A percentile compares a stretch with the other conserved stretches of the same genome.
Conservation (phyloP, 1,140 invertebrate genomes). For the Mycetomoellerius zeteki region DNA sequence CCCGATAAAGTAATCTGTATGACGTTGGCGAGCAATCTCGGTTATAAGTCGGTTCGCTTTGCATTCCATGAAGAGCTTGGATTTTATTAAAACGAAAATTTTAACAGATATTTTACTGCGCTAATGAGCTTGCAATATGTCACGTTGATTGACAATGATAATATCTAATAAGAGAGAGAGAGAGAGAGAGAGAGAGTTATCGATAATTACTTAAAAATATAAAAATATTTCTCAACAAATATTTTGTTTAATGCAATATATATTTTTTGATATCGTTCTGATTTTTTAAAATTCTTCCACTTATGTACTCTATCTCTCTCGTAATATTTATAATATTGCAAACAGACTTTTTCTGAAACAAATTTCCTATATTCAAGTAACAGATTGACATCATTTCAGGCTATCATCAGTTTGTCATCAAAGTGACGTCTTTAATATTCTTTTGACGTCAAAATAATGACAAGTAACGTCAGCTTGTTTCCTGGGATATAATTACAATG, state of each 20-base stretch:
- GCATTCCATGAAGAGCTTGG: background rate
- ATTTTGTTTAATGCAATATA: background rate
- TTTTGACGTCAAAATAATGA: too few species aligned
- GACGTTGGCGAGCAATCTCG: background rate
- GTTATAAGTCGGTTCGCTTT: conserved; percentile 23
- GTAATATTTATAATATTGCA: background rate
- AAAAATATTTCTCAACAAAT: conserved; percentile 11
- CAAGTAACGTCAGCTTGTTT: too few species aligned
- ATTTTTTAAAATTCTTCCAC: too few species aligned
- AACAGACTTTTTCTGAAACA: background rate
- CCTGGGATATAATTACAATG: too few species aligned
- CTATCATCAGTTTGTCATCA: too few species aligned
- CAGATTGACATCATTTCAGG: too few species aligned
- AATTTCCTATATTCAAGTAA: background rate
- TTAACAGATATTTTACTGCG: background rate
- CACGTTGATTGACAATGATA: background rate
- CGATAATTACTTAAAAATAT: background rate
- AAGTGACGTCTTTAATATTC: too few species aligned
- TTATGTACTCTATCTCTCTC: background rate
- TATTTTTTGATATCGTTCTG: too few species aligned
- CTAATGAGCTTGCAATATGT: background rate
- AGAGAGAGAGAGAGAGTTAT: too few species aligned
- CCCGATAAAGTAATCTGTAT: conserved; percentile 43
- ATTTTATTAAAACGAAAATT: background rate
- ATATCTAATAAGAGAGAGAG: background rate